A percentile compares a stretch with the other conserved stretches of the same genome.
These are phyloP conservation scores for Trochalopteron elliotii DNA, from an alignment of 2,113 vertebrate species.

Conservation along the genomic window DNA sequence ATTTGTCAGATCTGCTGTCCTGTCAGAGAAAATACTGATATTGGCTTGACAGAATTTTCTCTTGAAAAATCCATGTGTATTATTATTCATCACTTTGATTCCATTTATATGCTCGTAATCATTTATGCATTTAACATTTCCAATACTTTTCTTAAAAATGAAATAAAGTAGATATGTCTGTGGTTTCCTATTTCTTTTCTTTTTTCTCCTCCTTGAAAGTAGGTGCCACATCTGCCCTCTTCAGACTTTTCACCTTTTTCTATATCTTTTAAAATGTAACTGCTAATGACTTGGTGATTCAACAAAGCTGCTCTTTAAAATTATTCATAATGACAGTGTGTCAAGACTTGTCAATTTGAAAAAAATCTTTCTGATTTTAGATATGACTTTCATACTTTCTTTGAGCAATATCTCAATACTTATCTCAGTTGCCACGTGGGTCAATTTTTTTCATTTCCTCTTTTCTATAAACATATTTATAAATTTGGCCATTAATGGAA, in stretches of 20 bases:
- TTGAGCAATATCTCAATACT: not conserved
- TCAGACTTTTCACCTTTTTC: not conserved
- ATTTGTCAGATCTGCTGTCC: not conserved
- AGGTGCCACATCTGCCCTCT: not conserved
- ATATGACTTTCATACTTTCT: not conserved
- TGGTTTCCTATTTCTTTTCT: not conserved
- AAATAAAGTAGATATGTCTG: not conserved
- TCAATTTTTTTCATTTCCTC: not conserved
- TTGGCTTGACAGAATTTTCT: not conserved
- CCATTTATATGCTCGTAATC: not conserved
- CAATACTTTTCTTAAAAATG: not conserved
- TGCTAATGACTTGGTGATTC: not conserved
- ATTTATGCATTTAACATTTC: not conserved
- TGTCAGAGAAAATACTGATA: not conserved
- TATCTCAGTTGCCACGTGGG: not conserved
- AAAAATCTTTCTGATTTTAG: not conserved
- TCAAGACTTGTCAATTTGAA: not conserved
- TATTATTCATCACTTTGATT: conserved; percentile 2
- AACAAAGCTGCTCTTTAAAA: not conserved
- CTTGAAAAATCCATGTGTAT: not conserved
- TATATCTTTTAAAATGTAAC: not conserved
- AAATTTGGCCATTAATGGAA: not conserved
- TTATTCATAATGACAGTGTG: not conserved
- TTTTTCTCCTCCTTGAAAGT: not conserved
- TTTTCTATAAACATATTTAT: not conserved